phyloP scores from a whole-genome alignment of 92 coral and sea anemone species.

The Zoanthus solanderi region DNA sequence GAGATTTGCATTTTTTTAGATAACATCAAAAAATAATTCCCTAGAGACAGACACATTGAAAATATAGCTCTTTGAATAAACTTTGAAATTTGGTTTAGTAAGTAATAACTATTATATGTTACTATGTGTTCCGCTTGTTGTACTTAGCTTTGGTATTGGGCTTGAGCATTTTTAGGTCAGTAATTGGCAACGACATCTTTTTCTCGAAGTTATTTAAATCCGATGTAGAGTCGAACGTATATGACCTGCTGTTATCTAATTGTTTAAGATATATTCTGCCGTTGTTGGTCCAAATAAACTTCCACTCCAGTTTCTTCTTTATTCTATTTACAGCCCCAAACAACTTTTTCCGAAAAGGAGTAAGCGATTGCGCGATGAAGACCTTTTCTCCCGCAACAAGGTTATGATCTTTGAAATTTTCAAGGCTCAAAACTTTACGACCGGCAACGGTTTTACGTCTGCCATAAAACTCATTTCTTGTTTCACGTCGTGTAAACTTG shows the following conservation, averaged over 20 bases:
- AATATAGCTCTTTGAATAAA: too few relatives aligned
- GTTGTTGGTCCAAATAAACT: constrained; percentile 62
- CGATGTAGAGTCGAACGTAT: constrained; percentile 8
- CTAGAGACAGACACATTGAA: background rate
- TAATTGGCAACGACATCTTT: too few relatives aligned
- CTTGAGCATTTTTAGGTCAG: background rate
- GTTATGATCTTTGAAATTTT: background rate
- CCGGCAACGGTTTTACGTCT: constrained; percentile 51
- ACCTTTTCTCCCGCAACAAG: background rate
- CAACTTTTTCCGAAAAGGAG: constrained; percentile 25
- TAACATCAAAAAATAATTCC: background rate
- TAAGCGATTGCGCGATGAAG: constrained; percentile 13
- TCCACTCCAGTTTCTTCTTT: constrained; percentile 40
- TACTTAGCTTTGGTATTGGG: constrained; percentile 14
- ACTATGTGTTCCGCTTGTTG: background rate
- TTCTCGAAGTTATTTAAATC: too few relatives aligned
- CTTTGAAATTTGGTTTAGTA: constrained; percentile 5
- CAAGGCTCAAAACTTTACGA: constrained; percentile 24
- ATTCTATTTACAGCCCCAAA: constrained; percentile 4
- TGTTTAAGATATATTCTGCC: constrained; percentile 54
- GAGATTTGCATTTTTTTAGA: background rate
- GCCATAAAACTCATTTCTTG: constrained; percentile 49
- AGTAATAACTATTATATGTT: constrained; percentile 5
- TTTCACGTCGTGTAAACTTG: constrained; percentile 53
- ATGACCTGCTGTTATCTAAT: background rate